Base-by-base conservation (phyloP, 2,113 vertebrate genomes). In the Progne subis region DNA sequence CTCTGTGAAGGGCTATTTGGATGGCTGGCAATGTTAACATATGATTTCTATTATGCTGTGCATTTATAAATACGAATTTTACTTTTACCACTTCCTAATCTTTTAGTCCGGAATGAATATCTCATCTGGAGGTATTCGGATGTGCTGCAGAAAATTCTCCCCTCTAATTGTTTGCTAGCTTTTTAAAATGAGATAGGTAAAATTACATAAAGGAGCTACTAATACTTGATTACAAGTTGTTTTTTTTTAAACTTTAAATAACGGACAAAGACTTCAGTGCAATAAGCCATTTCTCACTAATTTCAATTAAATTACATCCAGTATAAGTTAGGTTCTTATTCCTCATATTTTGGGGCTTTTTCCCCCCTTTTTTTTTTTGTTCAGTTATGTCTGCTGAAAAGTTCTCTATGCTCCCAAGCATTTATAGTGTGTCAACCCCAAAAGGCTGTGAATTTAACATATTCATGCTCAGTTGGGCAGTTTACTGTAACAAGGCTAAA, bases 341-440 rank as follows among this genome's bases (percentile, higher is more conserved):
- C 31, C 12, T 69, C 9, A 23, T 8, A 7, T 85, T 92, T 57
- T 61, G 59, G 10, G 37, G 4, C 4, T 60, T 81, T 25, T 8
- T 0, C 0, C 1, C 3, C 4, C 19, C 0, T 19, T 61, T 56
- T 61, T 56, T 77, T 18, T 82, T 53, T 82, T 28, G 12, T 72
- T 46, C 32, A 61, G 2, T 53, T 84, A 4, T 32, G 43, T 67
- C 52, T 75, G 32, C 83, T 91, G 74, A 81, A 87, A 71, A 63
- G 34, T 53, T 34, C 12, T 63, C 26, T 69, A 11, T 67, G n/a
- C 44, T 92, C n/a, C 53, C 32, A 59, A 75, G 25, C 34, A 41
- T 67, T 94, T 86, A 16, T 15, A 52, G 18, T n/a, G 11, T 37
- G 44, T 69, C 59, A 92, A 7, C 28, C 14, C 12, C 37, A n/a